A percentile compares a stretch with the other conserved stretches of the same genome.
Evolutionary conservation across 2,113 vertebrate species (phyloP).

Genomic region (Stercorarius parasiticus): DNA sequence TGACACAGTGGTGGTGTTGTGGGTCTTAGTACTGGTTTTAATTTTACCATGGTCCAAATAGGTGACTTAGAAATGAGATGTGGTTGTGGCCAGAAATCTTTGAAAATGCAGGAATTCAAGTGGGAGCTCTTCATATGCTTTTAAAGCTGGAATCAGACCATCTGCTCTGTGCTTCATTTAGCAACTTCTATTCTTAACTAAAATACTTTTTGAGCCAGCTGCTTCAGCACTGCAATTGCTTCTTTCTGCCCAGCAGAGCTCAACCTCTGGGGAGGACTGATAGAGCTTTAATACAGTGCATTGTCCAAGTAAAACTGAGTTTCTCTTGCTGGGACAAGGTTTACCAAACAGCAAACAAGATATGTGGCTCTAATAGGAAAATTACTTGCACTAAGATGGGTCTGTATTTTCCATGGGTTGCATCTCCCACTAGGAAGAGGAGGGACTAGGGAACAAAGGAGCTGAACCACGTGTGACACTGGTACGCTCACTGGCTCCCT

Average conservation of each 20-base stretch:
- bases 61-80: background rate
- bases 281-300: background rate
- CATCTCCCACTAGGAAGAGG: background rate
- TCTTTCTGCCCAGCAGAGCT: slow-evolving; percentile 19
- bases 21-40: background rate
- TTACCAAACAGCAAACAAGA: background rate
- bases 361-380: background rate
- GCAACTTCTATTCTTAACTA: slow-evolving; percentile 57
- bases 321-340: background rate
- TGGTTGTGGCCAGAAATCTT: background rate
- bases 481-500: background rate
- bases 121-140: slow-evolving; percentile 2
- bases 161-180: slow-evolving; percentile 49
- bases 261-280: slow-evolving; percentile 6
- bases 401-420: background rate
- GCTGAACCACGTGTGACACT: background rate
- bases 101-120: slow-evolving; percentile 27
- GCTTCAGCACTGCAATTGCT: slow-evolving; percentile 1
- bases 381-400: background rate
- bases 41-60: background rate
- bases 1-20: background rate
- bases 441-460: background rate
- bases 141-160: slow-evolving; percentile 48
- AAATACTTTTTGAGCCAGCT: slow-evolving; percentile 40
- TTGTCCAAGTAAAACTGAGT: background rate